Percentiles rank a stretch among this genome's conserved stretches.
phyloP scores from a whole-genome alignment of 2,888 invertebrate species.

The Arctia plantaginis region DNA sequence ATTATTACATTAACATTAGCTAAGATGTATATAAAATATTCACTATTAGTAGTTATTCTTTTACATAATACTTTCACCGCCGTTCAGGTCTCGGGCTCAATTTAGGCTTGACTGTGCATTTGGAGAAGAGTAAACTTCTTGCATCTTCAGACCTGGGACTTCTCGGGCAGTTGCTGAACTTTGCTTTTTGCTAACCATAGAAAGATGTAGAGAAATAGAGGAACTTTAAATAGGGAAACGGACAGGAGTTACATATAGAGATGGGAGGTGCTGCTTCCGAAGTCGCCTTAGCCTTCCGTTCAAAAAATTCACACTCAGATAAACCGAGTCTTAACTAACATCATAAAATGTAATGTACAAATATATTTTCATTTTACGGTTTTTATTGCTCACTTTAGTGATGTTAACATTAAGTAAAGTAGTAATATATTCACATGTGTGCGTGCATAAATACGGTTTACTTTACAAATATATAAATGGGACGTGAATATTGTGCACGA shows the following conservation, averaged over 20 bases:
- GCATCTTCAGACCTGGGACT: not conserved
- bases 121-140: not conserved
- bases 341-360: not conserved
- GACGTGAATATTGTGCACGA: slow-evolving; percentile 28
- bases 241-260: no score
- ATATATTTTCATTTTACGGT: not conserved
- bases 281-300: not conserved
- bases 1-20: no score
- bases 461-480: slow-evolving; percentile 42
- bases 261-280: not conserved
- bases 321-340: not conserved
- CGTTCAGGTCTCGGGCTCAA: not conserved
- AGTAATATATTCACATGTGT: slow-evolving; percentile 28
- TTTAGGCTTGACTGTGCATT: not conserved
- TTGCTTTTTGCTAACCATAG: not conserved
- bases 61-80: no score
- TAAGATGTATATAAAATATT: no score
- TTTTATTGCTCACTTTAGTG: not conserved
- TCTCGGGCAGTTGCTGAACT: not conserved
- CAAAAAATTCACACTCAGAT: not conserved
- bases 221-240: not conserved
- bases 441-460: slow-evolving; percentile 40
- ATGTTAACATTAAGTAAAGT: slow-evolving; percentile 9
- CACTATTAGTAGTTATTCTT: no score
- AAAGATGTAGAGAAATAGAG: not conserved